Conservation (phyloP, 2,113 vertebrate species). For the Symphodus melops region DNA sequence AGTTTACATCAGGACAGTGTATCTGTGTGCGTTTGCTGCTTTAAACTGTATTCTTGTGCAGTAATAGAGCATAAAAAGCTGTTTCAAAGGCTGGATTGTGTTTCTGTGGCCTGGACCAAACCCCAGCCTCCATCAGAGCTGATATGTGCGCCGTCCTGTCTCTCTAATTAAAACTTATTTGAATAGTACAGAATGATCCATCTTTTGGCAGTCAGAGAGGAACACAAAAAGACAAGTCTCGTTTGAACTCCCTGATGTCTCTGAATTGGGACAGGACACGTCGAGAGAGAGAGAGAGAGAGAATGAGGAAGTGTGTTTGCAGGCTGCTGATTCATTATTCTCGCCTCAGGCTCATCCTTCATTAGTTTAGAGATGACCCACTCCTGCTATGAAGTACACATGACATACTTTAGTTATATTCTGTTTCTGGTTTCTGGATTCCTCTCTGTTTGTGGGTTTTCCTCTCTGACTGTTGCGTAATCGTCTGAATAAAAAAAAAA, state of each 20-base stretch:
- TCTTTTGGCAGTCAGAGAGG: neutral
- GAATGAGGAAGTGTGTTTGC: constrained; percentile 25
- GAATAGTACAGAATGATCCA: neutral
- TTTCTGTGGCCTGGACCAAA: neutral
- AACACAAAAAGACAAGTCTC: neutral
- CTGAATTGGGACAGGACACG: constrained; percentile 33
- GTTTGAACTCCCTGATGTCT: neutral
- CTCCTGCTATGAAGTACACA: neutral
- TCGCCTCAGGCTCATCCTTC: constrained; percentile 26
- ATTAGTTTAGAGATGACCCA: constrained; percentile 9
- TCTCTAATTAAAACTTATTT: neutral
- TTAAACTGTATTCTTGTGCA: neutral
- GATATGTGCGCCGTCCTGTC: neutral
- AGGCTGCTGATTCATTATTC: constrained; percentile 55
- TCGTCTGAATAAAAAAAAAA: constrained; percentile 31
- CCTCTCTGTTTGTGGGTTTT: constrained; percentile 5
- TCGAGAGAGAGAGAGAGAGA: constrained; percentile 8
- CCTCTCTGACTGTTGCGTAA: constrained; percentile 29
- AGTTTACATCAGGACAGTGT: constrained; percentile 1
- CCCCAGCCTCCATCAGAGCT: neutral
- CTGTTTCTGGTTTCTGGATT: neutral
- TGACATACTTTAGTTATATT: neutral
- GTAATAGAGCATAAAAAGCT: neutral
- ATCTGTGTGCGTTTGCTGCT: constrained; percentile 20
- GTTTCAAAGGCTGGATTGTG: neutral